Evolutionary conservation across 2,888 invertebrate genomes (phyloP), one percentile per base, ranked within the genome.

Genomic region (Macrostomum cliftonense): DNA sequence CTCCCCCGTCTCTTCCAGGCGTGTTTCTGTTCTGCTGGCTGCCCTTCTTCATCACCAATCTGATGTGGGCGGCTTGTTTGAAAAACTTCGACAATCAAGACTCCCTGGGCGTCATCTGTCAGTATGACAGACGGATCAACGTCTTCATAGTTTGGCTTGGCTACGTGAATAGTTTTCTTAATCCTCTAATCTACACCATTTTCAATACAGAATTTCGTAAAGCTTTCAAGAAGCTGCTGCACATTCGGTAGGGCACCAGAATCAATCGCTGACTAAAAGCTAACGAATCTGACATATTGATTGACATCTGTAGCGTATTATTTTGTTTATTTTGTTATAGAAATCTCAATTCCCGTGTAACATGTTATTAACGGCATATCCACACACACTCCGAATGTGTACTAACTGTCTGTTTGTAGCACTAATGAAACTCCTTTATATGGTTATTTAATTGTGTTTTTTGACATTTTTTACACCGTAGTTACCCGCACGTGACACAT

Each of bases 21-120:
- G 88, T 93, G 2, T 97, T 97, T 71, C 78, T 97, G 40, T 79
- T 91, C 64, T 97, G 95, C 73, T 97, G 95, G 95, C 83, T 89
- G 54, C 97, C 97, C 38, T 97, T 97, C 76, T 97, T 97, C 78
- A 88, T 91, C 74, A 91, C 88, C 72, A 91, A 89, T 72, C 87
- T 93, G 57, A 79, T 91, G 75, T 91, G 89, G 67, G 97, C 93
- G 12, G 79, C 95, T 69, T 93, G 93, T 75, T 82, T 82, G 61
- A 86, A 88, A 71, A 56, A 67, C 36, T 63, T 51, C 55, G 61
- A 53, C 51, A 4, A 28, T 28, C 28, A 28, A 9, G 28, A 28
- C 5, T 28, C 28, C 5, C 28, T 28, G 28, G 28, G 28, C 28
- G 9, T 28, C 28, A 51, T 17, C 47, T 52, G 13, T 43, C 52